Conservation (phyloP, 2,113 vertebrate species). For the Dasypus novemcinctus region DNA sequence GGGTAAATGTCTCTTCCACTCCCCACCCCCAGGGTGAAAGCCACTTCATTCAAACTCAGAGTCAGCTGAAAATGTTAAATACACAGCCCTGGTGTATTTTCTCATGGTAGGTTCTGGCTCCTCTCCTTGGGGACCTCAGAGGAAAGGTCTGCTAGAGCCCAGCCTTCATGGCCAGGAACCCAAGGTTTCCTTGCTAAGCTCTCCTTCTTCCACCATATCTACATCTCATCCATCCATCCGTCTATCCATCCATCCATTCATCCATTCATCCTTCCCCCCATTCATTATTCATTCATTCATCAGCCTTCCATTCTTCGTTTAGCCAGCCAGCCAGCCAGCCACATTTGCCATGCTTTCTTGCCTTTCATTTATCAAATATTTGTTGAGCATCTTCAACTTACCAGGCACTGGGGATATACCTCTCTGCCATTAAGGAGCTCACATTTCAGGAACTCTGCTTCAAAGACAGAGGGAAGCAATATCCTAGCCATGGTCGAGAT, state of each 20-base stretch:
- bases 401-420: not conserved
- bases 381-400: not conserved
- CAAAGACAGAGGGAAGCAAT: not conserved
- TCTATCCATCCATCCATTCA: no score
- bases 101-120: not conserved
- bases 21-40: constrained; percentile 62
- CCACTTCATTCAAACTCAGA: constrained; percentile 37
- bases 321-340: not conserved
- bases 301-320: not conserved
- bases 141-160: not conserved
- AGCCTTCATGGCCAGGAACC: not conserved
- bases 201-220: not conserved
- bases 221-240: not conserved
- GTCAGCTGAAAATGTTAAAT: not conserved
- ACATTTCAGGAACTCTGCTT: not conserved
- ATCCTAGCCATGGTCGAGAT: not conserved
- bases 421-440: not conserved
- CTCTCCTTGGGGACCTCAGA: not conserved
- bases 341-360: not conserved
- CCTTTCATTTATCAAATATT: not conserved
- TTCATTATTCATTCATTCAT: not conserved
- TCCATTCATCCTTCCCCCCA: accelerated
- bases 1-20: constrained; percentile 61
- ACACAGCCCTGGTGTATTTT: not conserved
- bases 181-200: not conserved